Evolutionary conservation across 1,140 invertebrate species (phyloP).

Genomic region (Cherax quadricarinatus): DNA sequence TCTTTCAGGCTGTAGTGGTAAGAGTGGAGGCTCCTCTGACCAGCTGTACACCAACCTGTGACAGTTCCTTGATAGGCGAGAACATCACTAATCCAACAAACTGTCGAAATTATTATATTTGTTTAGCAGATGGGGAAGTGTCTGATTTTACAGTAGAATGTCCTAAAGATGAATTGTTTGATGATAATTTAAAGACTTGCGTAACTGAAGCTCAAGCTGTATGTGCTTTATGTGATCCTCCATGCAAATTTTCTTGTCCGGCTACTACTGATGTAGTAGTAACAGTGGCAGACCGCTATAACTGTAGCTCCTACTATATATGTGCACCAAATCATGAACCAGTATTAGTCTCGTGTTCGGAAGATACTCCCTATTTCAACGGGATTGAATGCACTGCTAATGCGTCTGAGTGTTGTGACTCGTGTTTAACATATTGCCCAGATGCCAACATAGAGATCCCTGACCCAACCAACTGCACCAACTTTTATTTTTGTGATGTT

Average conservation of each 20-base stretch:
- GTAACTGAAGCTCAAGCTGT: background rate
- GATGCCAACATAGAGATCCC: background rate
- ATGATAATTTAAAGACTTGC: background rate
- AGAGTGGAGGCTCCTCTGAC: background rate
- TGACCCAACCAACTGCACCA: background rate
- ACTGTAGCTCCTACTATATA: background rate
- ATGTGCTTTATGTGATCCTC: background rate
- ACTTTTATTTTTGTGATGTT: background rate
- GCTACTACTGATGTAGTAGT: too few relatives aligned
- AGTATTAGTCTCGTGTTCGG: background rate
- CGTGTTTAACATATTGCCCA: background rate
- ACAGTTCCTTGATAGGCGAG: fast-evolving
- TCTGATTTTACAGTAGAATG: background rate
- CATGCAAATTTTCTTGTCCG: background rate
- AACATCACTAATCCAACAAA: background rate
- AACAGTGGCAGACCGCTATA: background rate
- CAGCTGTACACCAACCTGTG: background rate
- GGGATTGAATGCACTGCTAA: background rate
- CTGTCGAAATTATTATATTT: background rate
- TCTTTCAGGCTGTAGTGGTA: background rate
- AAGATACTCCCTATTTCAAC: background rate
- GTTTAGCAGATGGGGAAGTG: background rate
- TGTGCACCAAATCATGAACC: background rate
- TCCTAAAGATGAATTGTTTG: background rate
- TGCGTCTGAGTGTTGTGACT: background rate